Evolutionary conservation across 1,140 invertebrate species (phyloP).

Genomic region (Calephelis virginiensis): DNA sequence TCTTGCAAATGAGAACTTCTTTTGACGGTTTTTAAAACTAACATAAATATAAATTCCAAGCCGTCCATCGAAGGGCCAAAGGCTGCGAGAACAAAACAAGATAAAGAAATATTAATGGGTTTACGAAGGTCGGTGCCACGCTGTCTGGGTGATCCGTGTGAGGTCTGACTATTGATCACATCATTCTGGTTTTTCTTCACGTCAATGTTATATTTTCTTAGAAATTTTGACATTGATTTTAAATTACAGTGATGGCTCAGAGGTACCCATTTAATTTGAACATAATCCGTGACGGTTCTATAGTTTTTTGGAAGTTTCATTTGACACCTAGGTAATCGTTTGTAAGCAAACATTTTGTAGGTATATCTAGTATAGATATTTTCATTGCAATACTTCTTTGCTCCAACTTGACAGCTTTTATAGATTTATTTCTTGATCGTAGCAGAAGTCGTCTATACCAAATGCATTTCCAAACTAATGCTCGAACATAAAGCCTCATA

Average conservation of each 20-base stretch:
- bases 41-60: not conserved
- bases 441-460: no score
- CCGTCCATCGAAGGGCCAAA: not conserved
- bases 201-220: not conserved
- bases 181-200: slow-evolving; percentile 23
- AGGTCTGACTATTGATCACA: slow-evolving; percentile 35
- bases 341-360: no score
- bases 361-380: no score
- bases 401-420: no score
- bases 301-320: no score
- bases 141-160: slow-evolving; percentile 42
- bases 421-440: no score
- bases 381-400: no score
- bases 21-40: not conserved
- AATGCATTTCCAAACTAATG: no score
- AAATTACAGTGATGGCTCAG: not conserved
- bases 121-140: slow-evolving; percentile 37
- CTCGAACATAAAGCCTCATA: no score
- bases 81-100: slow-evolving; percentile 9
- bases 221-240: not conserved
- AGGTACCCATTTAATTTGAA: not conserved
- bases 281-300: no score
- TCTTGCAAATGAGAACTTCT: no score
- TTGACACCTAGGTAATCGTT: no score
- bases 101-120: slow-evolving; percentile 16